Base-by-base conservation (phyloP, 2,888 invertebrate species). In the Diarsia dahlii region DNA sequence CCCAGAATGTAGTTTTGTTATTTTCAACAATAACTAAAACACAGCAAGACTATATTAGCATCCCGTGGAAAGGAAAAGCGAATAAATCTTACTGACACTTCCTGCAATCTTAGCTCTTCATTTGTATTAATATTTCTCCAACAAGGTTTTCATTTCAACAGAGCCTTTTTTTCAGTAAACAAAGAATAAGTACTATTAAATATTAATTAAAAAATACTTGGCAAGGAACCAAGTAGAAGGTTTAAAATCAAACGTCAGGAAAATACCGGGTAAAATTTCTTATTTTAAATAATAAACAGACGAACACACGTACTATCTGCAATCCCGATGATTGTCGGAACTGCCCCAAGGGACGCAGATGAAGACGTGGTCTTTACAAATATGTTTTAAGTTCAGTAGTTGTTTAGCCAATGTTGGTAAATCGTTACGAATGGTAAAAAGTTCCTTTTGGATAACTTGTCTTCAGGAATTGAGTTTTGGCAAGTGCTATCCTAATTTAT, bases 371-470 rank as follows among this genome's bases (percentile, higher is more conserved):
- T 73, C 23, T 48, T 73, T 39, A 13, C 23, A 46, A 56, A 73
- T 34, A 48, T 56, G 34, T 34, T 73, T 73, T 20, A 46, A 73
- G n/a, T 46, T 9, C 56, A 34, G n/a, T 73, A 46, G 13, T 46
- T 46, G 13, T n/a, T 56, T 34, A n/a, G 54, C 13, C 23, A 23
- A 56, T 23, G 13, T 2, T 23, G 56, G 28, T 28, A 28, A 10
- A 13, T 4, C 5, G 54, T 23, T 56, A 56, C 23, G 23, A 56
- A 56, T 23, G 13, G 56, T 28, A 2, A 28, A 28, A 28, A 2
- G 28, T 28, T 28, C 28, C 28, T 28, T 28, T 28, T 28, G 28
- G 28, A 28, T 28, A 28, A 28, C 28, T 28, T 28, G 1, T 28
- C 28, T 28, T 1, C 28, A 28, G 28, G 28, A 28, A 28, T 28